phyloP scores from a whole-genome alignment of 30 jellyfish, hydroid and myxozoan species.

The Aurelia sp. region DNA sequence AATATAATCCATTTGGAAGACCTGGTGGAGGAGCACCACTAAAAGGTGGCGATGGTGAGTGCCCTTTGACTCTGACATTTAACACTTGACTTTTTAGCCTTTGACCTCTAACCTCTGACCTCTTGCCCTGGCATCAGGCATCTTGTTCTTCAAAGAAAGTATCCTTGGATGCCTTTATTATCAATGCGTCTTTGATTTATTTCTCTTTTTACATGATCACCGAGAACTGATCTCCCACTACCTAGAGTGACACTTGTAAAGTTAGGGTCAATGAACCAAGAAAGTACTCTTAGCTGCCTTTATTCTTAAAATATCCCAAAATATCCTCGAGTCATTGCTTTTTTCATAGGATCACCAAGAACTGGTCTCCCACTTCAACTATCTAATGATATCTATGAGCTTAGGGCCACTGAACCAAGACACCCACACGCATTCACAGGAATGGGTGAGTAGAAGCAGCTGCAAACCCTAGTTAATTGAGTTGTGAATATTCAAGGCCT shows the following conservation, averaged over 20 bases:
- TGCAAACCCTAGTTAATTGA: neutral
- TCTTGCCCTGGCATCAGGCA: no score
- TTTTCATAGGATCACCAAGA: slow-evolving; percentile 51
- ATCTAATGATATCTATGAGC: slow-evolving; percentile 59
- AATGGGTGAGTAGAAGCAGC: neutral
- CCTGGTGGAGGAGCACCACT: slow-evolving; percentile 98
- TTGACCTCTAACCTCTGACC: no score
- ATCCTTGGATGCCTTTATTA: no score
- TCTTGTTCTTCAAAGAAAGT: no score
- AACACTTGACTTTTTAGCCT: neutral
- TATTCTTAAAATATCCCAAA: no score
- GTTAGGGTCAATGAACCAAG: slow-evolving; percentile 56
- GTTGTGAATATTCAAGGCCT: neutral
- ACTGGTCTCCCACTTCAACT: slow-evolving; percentile 76
- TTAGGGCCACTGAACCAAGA: slow-evolving; percentile 59
- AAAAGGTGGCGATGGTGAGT: slow-evolving; percentile 74
- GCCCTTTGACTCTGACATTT: neutral
- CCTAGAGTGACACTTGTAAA: slow-evolving; percentile 57
- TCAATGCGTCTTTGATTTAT: no score
- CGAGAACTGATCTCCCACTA: slow-evolving; percentile 68
- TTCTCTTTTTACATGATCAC: slow-evolving; percentile 34
- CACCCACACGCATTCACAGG: slow-evolving; percentile 62
- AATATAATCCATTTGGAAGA: slow-evolving; percentile 83
- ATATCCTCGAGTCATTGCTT: no score
- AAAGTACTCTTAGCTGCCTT: neutral